Evolutionary conservation across 2,797 vertebrate species (phyloP).

Genomic region (Urosaurus nigricauda): DNA sequence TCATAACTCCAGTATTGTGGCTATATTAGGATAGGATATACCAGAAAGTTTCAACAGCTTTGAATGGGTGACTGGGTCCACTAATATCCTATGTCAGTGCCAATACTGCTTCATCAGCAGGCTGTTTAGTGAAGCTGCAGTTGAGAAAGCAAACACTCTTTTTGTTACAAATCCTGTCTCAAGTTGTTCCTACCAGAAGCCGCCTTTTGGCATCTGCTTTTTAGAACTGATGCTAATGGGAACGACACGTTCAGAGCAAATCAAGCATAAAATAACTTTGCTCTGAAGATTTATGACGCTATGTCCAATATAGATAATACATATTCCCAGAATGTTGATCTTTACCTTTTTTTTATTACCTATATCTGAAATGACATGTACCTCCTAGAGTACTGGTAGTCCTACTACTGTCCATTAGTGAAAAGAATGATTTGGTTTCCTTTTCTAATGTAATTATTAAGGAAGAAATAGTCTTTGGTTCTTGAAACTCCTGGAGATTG

Average conservation of each 20-base stretch:
- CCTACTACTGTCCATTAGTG: background rate
- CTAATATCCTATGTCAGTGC: background rate
- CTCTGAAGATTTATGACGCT: slow-evolving; percentile 9
- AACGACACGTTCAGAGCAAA: slow-evolving; percentile 24
- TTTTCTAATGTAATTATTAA: background rate
- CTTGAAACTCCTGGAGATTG: background rate
- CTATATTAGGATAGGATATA: background rate
- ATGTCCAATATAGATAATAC: background rate
- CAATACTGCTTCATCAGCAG: slow-evolving; percentile 17
- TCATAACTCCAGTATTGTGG: too few species aligned
- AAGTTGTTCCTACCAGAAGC: background rate
- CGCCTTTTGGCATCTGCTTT: background rate
- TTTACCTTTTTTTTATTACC: background rate
- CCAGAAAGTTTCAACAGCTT: background rate
- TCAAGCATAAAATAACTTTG: slow-evolving; percentile 28
- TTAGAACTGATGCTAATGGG: slow-evolving; percentile 18
- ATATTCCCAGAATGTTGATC: background rate
- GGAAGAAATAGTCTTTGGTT: background rate
- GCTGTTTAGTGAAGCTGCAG: background rate
- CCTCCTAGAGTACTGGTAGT: background rate
- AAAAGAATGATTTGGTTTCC: background rate
- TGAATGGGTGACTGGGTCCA: background rate
- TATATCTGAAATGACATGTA: background rate
- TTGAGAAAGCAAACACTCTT: background rate
- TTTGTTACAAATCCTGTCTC: background rate